phyloP scores from a whole-genome alignment of 2,797 vertebrate species.

The Sternarchorhynchus goeldii region DNA sequence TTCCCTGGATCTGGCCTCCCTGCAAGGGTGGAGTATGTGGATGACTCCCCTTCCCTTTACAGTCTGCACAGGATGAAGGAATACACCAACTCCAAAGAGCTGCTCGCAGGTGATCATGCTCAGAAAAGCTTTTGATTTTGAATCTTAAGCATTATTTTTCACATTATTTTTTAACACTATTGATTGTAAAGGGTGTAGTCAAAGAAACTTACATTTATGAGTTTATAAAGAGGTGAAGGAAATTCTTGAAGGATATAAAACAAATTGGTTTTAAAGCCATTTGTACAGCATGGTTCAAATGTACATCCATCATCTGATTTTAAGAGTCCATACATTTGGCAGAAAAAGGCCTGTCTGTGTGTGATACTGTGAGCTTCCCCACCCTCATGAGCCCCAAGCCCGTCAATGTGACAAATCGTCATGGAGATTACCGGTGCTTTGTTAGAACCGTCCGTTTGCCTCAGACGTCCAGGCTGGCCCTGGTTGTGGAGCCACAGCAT shows the following conservation, averaged over 20 bases:
- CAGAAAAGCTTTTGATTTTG: too few relatives aligned
- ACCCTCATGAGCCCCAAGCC: constrained; percentile 49
- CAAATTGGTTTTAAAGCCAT: too few relatives aligned
- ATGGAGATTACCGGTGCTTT: constrained; percentile 62
- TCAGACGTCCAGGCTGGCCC: constrained; percentile 42
- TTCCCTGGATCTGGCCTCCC: constrained; percentile 57
- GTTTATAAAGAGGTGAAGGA: too few relatives aligned
- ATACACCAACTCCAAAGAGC: too few relatives aligned
- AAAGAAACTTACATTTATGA: too few relatives aligned
- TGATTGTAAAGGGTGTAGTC: too few relatives aligned
- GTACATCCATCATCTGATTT: background rate
- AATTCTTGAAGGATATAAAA: too few relatives aligned
- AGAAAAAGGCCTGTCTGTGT: constrained; percentile 20
- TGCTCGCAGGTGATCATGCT: constrained; percentile 9
- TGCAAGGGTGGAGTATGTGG: too few relatives aligned
- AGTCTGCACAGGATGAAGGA: constrained; percentile 74
- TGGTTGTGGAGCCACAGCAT: constrained; percentile 8
- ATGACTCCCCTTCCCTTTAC: too few relatives aligned
- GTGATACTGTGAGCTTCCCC: constrained; percentile 11
- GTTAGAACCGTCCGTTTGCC: constrained; percentile 57
- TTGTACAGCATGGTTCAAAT: background rate
- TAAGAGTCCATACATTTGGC: constrained; percentile 57
- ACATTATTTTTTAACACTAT: too few relatives aligned
- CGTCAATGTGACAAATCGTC: constrained; percentile 63
- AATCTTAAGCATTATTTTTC: too few relatives aligned